Percentiles rank a stretch among this genome's conserved stretches.
These are phyloP conservation scores for Lagopus muta DNA, from an alignment of 2,113 vertebrate species.

Conservation along the genomic window DNA sequence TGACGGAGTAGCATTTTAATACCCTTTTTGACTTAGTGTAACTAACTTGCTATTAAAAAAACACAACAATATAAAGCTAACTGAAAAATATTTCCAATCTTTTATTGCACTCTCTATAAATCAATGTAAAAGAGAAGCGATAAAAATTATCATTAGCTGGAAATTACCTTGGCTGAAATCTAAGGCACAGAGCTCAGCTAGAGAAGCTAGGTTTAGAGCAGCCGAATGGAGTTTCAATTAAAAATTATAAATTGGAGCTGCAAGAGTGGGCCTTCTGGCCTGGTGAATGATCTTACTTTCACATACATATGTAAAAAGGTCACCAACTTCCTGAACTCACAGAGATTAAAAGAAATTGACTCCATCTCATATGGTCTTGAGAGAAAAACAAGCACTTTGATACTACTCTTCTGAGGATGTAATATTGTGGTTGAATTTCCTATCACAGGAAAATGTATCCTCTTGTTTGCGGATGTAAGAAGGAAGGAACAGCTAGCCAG, in stretches of 20 bases:
- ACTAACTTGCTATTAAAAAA: constrained; percentile 3
- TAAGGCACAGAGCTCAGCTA: not conserved
- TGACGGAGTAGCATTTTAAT: constrained; percentile 1
- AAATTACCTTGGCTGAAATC: constrained; percentile 38
- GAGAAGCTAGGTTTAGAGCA: not conserved
- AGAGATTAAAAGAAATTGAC: constrained; percentile 21
- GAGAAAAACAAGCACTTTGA: constrained; percentile 22
- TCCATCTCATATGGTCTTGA: not conserved
- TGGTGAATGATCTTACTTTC: not conserved
- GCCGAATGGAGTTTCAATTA: constrained; percentile 16
- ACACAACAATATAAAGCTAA: not conserved
- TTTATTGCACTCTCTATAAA: constrained; percentile 13
- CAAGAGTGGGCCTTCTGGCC: not conserved
- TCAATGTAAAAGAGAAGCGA: not conserved
- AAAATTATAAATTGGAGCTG: constrained; percentile 27
- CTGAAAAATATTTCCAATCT: not conserved
- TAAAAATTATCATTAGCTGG: constrained; percentile 33
- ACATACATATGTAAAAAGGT: not conserved
- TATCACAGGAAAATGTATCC: not conserved
- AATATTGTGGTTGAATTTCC: not conserved
- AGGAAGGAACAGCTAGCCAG: not conserved
- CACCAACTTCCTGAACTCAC: constrained; percentile 11
- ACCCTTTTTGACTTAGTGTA: constrained; percentile 22
- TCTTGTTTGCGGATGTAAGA: not conserved
- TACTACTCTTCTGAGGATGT: not conserved